A percentile compares a stretch with the other conserved stretches of the same genome.
Evolutionary conservation across 2,888 invertebrate species (phyloP).

Genomic region (Argyra leucocephala): DNA sequence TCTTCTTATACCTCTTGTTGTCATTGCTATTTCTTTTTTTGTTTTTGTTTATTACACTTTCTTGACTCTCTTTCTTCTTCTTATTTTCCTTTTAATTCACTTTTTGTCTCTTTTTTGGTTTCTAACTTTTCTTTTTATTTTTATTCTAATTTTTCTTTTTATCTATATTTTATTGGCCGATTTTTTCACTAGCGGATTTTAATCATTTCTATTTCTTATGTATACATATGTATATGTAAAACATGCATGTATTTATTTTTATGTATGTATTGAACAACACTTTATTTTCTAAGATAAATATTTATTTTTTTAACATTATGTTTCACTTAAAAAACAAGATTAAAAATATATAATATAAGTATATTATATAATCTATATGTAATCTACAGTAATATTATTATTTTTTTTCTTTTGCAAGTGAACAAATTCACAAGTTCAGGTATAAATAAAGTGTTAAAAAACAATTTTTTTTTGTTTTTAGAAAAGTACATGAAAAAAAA

Average conservation of each 20-base stretch:
- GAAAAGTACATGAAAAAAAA: no score
- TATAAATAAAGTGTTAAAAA: no score
- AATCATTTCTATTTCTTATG: background rate
- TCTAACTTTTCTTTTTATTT: background rate
- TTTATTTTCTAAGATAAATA: no score
- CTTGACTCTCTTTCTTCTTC: background rate
- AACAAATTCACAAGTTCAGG: no score
- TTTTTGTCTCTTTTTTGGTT: background rate
- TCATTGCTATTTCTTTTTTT: slow-evolving; percentile 50
- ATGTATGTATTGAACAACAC: background rate
- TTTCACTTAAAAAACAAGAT: no score
- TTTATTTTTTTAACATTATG: no score
- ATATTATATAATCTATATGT: no score
- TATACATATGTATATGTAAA: no score
- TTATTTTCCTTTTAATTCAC: background rate
- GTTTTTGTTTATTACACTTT: background rate
- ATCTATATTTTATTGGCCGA: background rate
- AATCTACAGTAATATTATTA: no score
- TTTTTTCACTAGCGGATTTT: background rate
- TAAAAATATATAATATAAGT: no score
- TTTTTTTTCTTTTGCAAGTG: no score
- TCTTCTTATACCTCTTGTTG: slow-evolving; percentile 72
- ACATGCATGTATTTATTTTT: background rate
- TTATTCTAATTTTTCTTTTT: background rate
- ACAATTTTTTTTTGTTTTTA: no score